Evolutionary conservation across 2,888 invertebrate species (phyloP), one percentile per base, ranked within the genome.

Genomic region (Ichneumon xanthorius): DNA sequence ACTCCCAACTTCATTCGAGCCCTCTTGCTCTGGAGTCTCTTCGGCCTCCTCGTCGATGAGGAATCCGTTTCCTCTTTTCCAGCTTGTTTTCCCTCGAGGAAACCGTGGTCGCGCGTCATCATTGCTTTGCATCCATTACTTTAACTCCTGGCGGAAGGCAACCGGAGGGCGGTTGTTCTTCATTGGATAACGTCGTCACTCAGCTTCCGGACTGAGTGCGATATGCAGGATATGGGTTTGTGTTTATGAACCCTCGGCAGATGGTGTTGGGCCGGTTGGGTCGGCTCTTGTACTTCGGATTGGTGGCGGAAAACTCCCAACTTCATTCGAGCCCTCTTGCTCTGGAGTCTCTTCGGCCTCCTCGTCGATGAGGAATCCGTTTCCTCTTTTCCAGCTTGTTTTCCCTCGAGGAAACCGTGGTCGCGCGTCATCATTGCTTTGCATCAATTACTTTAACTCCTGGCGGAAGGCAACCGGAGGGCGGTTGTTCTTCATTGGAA

Each of bases 381-480:
- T 45, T 79, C 77, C 45, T 37, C 63, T 4, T 19, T 45, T 40
- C 16, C 2, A 45, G 11, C 37, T 55, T 26, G 73, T 79, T 40
- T 40, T 45, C 11, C 70, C 58, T 9, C 55, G n/a, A 22, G 67
- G 33, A 73, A 73, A 73, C 22, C 7, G 26, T 50, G 26, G 14
- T 5, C 19, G 26, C 63, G 70, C 70, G 67, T 88, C 80, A 81
- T 87, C 87, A 87, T 86, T 86, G 84, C 86, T 84, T 79, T 70
- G 84, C 80, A 86, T 86, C 40, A 4, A 4, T 0, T 30, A 30
- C 30, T 30, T 30, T 4, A 30, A 30, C 3, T 4, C 30, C 30
- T 30, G 26, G 26, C 1, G 26, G 22, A 22, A 22, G 22, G 22
- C 22, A 22, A 22, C 0, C 1, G 1, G 22, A 22, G 22, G 22